Evolutionary conservation across 2,113 vertebrate genomes (phyloP).

Genomic region (Danionella cerebrum): DNA sequence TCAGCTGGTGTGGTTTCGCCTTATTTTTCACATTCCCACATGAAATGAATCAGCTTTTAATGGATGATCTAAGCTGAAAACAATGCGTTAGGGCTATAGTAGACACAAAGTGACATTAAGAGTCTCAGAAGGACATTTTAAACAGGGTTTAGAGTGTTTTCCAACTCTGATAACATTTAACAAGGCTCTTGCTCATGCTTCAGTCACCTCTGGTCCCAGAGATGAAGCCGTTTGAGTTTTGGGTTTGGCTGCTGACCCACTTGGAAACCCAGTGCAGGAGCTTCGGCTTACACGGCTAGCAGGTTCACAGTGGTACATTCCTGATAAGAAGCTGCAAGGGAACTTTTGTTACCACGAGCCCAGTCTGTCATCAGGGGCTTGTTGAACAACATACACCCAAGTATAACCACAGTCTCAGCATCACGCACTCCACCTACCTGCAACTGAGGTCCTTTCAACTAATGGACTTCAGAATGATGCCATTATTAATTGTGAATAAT

Average conservation of each 20-base stretch:
- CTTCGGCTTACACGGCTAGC: slow-evolving; percentile 29
- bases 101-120: background rate
- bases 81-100: background rate
- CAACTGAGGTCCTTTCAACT: background rate
- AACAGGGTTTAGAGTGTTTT: background rate
- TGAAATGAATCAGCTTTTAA: too few relatives aligned
- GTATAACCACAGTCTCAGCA: slow-evolving; percentile 33
- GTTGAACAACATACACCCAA: slow-evolving; percentile 42
- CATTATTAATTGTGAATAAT: too few relatives aligned
- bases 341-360: slow-evolving; percentile 39
- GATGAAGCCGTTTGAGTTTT: slow-evolving; percentile 9
- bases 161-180: slow-evolving; percentile 7
- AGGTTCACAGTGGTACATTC: slow-evolving; percentile 33
- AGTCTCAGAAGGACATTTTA: background rate
- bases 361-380: slow-evolving; percentile 46
- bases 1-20: too few relatives aligned
- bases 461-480: too few relatives aligned
- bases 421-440: slow-evolving; percentile 11
- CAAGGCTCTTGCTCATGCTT: slow-evolving; percentile 4
- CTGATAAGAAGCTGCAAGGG: slow-evolving; percentile 39
- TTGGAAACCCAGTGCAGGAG: slow-evolving; percentile 26
- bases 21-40: too few relatives aligned
- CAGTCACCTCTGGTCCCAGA: slow-evolving; percentile 5
- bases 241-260: slow-evolving; percentile 30
- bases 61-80: too few relatives aligned